phyloP scores from a whole-genome alignment of 2,888 invertebrate genomes.

The Rosalia funebris region DNA sequence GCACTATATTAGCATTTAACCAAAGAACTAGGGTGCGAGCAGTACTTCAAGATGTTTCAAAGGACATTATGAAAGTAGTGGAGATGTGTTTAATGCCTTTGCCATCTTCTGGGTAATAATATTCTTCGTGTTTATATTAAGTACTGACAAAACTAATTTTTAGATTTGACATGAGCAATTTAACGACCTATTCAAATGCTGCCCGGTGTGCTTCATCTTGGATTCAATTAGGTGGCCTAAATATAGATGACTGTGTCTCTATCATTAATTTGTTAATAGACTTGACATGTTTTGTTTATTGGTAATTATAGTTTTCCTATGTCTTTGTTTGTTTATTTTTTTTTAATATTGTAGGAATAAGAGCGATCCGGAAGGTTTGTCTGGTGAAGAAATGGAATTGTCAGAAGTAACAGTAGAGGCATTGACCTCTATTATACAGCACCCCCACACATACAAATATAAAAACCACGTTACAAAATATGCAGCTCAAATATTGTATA shows the following conservation, averaged over 20 bases:
- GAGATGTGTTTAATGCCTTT: slow-evolving; percentile 62
- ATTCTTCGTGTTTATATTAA: too few relatives aligned
- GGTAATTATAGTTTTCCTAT: slow-evolving; percentile 50
- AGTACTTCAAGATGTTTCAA: slow-evolving; percentile 63
- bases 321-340: background rate
- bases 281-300: slow-evolving; percentile 62
- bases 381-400: slow-evolving; percentile 68
- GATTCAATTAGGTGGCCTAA: slow-evolving; percentile 70
- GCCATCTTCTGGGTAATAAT: slow-evolving; percentile 55
- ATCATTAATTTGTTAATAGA: slow-evolving; percentile 60
- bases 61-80: slow-evolving; percentile 62
- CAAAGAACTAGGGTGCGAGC: slow-evolving; percentile 61
- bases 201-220: slow-evolving; percentile 70
- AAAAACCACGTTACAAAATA: slow-evolving; percentile 66
- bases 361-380: slow-evolving; percentile 65
- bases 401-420: slow-evolving; percentile 73
- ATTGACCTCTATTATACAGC: slow-evolving; percentile 68
- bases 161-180: slow-evolving; percentile 62
- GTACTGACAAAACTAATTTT: too few relatives aligned
- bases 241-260: slow-evolving; percentile 58
- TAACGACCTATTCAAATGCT: slow-evolving; percentile 67
- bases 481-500: slow-evolving; percentile 69
- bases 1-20: slow-evolving; percentile 60
- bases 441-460: slow-evolving; percentile 72
- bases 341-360: slow-evolving; percentile 54